Base-by-base conservation (phyloP, 2,113 vertebrate genomes). In the Myrmecobius fasciatus region DNA sequence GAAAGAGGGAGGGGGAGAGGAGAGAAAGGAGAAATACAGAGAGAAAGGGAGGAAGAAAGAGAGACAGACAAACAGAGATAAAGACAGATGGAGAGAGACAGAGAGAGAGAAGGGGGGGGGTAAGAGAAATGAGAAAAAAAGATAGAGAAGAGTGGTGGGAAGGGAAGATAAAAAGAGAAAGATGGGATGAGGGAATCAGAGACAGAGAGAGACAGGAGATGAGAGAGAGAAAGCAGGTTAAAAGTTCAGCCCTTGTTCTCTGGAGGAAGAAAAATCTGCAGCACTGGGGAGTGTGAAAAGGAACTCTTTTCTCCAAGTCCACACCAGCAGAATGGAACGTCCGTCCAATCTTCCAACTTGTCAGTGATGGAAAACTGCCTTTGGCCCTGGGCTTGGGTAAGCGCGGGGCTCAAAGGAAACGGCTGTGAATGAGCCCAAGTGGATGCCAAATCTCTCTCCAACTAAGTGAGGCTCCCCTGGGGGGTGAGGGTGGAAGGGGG, bases 241-340 rank as follows among this genome's bases (percentile, higher is more conserved):
- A 97, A 97, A 98, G 97, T 98, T 97, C 97, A 97, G 91, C 95
- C 96, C 96, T 97, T 98, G 97, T 97, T 98, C 96, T 97, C 97
- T 96, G 95, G 96, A 97, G 98, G 97, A 97, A 97, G 97, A 97
- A 97, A 96, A 97, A 97, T 97, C 98, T 96, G 97, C 96, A 97
- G 96, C 97, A 95, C 96, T 97, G 46, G 36, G 28, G 96, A 96
- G 95, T 97, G 97, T 98, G 97, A 97, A 98, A 98, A 97, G 91
- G 96, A 96, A 89, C 96, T 95, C 95, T 96, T 96, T 96, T 96
- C 97, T 83, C 96, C 95, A 97, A 96, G 95, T 94, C 97, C 95
- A 95, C 93, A 95, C 96, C 90, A 94, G 49, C 95, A 97, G 95
- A 97, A 98, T 97, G 95, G 96, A 96, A 97, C 97, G 96, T 97